Conservation (phyloP, 2,888 invertebrate species). For the Drosophila subquinaria region DNA sequence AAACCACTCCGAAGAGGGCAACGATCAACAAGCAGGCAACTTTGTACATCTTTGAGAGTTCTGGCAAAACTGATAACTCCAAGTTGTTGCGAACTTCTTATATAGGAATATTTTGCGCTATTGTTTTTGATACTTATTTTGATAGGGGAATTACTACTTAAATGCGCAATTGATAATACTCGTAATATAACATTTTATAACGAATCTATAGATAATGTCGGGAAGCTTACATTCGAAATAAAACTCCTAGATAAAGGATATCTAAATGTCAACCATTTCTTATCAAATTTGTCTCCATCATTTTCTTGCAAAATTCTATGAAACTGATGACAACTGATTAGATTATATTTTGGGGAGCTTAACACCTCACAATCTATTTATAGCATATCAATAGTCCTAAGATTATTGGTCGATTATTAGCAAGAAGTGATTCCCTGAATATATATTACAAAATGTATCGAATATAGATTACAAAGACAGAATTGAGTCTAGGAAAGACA, state of each 20-base stretch:
- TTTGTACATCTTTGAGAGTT: slow-evolving; percentile 15
- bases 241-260: slow-evolving; percentile 2
- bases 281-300: not conserved
- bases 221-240: not conserved
- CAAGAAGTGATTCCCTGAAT: slow-evolving; percentile 9
- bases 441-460: not conserved
- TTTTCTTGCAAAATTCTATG: not conserved
- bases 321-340: slow-evolving; percentile 4
- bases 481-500: no score
- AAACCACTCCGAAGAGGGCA: slow-evolving; percentile 6
- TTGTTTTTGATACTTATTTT: not conserved
- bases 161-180: not conserved
- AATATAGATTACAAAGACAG: not conserved
- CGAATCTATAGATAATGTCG: not conserved
- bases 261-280: not conserved
- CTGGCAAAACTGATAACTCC: slow-evolving; percentile 1
- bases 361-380: slow-evolving; percentile 3
- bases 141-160: not conserved
- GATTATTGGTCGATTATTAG: not conserved
- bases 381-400: not conserved
- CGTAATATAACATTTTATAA: not conserved
- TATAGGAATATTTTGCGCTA: not conserved
- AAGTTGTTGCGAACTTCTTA: not conserved
- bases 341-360: not conserved
- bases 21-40: slow-evolving; percentile 5